These are phyloP conservation scores for Sigmodon hispidus DNA, from an alignment of 2,113 vertebrate species.

Conservation along the genomic window DNA sequence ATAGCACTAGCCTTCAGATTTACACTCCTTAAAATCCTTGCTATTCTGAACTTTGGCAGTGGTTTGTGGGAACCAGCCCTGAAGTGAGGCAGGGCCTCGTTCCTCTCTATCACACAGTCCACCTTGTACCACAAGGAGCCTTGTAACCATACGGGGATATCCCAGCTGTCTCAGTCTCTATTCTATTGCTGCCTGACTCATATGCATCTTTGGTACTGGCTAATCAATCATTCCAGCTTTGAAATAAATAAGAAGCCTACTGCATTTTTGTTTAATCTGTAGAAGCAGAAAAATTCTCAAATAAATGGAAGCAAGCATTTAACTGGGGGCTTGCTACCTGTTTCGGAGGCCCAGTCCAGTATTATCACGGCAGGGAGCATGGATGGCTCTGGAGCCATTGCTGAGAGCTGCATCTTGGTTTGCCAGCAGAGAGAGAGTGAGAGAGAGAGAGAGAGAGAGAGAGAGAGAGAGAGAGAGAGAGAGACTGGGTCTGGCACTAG, in stretches of 20 bases:
- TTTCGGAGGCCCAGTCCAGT: not conserved
- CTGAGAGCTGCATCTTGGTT: not conserved
- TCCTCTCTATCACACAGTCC: no score
- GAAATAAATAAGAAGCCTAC: not conserved
- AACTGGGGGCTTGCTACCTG: not conserved
- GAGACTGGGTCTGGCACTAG: not conserved
- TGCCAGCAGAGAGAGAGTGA: not conserved
- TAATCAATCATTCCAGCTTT: not conserved
- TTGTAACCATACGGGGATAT: not conserved
- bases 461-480: not conserved
- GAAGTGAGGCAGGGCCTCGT: not conserved
- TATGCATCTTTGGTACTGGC: not conserved
- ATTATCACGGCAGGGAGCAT: not conserved
- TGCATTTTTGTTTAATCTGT: not conserved
- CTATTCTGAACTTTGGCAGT: not conserved
- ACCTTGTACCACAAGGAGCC: not conserved
- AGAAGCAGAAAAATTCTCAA: not conserved
- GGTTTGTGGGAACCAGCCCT: not conserved
- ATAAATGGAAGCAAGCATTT: not conserved
- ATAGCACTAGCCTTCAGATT: not conserved
- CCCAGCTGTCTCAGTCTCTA: not conserved
- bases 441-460: not conserved
- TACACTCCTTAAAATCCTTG: not conserved
- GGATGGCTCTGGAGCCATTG: not conserved
- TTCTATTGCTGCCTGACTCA: not conserved